A percentile compares a stretch with the other conserved stretches of the same genome.
These are phyloP conservation scores for cat (Felis catus) DNA, from an alignment of 2,113 vertebrate species.

Conservation along the genomic window DNA sequence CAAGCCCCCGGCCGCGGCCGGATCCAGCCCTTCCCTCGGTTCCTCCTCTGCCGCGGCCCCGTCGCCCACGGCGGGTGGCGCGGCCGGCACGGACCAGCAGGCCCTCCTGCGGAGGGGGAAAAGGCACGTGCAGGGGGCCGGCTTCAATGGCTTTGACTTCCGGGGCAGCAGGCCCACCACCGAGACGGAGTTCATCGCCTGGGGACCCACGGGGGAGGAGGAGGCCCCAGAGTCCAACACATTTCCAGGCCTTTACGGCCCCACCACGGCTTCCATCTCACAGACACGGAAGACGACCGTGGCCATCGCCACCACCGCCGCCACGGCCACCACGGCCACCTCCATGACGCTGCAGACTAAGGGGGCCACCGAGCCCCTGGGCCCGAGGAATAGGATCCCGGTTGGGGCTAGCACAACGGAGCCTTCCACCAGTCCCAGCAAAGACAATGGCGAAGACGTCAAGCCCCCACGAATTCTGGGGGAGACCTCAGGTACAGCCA, in stretches of 20 bases:
- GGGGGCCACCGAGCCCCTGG: constrained; percentile 58
- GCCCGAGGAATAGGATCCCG: constrained; percentile 66
- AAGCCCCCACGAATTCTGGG: constrained; percentile 83
- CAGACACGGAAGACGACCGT: constrained; percentile 72
- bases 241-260: constrained; percentile 73
- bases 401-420: constrained; percentile 81
- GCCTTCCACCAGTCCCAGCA: constrained; percentile 79
- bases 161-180: constrained; percentile 76
- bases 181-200: constrained; percentile 85
- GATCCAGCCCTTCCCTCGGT: constrained; percentile 39
- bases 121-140: constrained; percentile 74
- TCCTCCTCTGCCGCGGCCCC: background rate
- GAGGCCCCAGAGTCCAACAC: constrained; percentile 82
- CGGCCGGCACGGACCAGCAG: constrained; percentile 45
- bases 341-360: constrained; percentile 69
- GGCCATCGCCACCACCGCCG: constrained; percentile 47
- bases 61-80: background rate
- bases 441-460: constrained; percentile 73
- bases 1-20: constrained; percentile 47
- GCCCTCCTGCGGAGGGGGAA: constrained; percentile 69
- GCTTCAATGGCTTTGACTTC: constrained; percentile 56
- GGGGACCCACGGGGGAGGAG: constrained; percentile 87
- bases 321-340: constrained; percentile 26
- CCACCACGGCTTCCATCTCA: constrained; percentile 68
- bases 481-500: constrained; percentile 85